Conservation (phyloP, 2,888 invertebrate genomes). For the Papilio demoleus region DNA sequence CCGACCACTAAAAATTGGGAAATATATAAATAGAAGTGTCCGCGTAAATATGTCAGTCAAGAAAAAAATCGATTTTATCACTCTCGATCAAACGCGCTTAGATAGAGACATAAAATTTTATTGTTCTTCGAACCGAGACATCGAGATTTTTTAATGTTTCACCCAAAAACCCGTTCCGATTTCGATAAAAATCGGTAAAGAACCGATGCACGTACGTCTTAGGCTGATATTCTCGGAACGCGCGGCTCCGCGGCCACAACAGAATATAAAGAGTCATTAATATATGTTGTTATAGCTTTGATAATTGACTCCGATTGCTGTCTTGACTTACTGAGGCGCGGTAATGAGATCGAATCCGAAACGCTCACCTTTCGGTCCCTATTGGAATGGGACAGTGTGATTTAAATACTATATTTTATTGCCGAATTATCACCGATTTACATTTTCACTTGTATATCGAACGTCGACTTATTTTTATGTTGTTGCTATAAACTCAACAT, state of each 20-base stretch:
- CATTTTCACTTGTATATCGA: slow-evolving; percentile 34
- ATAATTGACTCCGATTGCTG: slow-evolving; percentile 54
- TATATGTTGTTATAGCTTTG: slow-evolving; percentile 53
- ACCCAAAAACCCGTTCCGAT: slow-evolving; percentile 57
- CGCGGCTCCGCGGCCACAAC: slow-evolving; percentile 41
- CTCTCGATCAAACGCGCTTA: slow-evolving; percentile 53
- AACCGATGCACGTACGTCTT: slow-evolving; percentile 56
- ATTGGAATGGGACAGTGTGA: slow-evolving; percentile 29
- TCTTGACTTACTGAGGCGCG: slow-evolving; percentile 46
- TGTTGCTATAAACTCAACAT: neutral
- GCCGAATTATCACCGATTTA: slow-evolving; percentile 38
- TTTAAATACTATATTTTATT: slow-evolving; percentile 40
- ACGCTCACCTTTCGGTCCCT: slow-evolving; percentile 3
- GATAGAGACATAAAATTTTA: slow-evolving; percentile 69
- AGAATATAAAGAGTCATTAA: slow-evolving; percentile 57
- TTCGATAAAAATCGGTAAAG: slow-evolving; percentile 62
- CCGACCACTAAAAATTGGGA: no score
- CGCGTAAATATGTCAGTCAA: slow-evolving; percentile 49
- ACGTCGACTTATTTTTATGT: slow-evolving; percentile 12
- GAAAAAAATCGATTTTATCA: slow-evolving; percentile 54
- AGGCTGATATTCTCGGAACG: slow-evolving; percentile 52
- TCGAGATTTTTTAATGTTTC: slow-evolving; percentile 56
- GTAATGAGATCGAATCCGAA: slow-evolving; percentile 46
- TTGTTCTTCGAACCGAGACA: slow-evolving; percentile 59
- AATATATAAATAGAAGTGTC: slow-evolving; percentile 1